Base-by-base conservation (phyloP, 2,888 invertebrate species). In the Cheilosia impressa region DNA sequence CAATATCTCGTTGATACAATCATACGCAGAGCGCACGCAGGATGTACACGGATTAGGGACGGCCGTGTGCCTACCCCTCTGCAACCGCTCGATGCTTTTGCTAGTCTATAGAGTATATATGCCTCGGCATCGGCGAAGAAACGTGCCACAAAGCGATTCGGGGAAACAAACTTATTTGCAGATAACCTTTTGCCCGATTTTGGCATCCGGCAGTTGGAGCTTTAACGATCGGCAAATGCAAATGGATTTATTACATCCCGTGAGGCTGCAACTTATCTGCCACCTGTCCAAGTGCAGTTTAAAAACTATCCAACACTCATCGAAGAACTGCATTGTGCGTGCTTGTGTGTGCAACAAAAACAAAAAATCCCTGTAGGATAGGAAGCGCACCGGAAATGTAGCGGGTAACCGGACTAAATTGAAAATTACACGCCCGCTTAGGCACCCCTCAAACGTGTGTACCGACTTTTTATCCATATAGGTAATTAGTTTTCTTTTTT, bases 361-460 rank as follows among this genome's bases (percentile, higher is more conserved):
- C 0, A 31, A 27, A 22, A 52, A 69, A 76, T 73, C 66, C 68
- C 47, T 60, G 75, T 53, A 52, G 17, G 17, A 38, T 53, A 52
- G 17, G 17, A 38, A 45, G 69, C 69, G 68, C 76, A 71, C 85
- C 85, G 75, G 87, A 89, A 89, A 89, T 87, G 84, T 87, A 88
- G 89, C 84, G 89, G 89, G 85, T 89, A 89, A 89, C 91, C 89
- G 87, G 88, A 89, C 88, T 88, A 90, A 91, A 91, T 90, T 91
- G 91, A 90, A 90, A 91, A 91, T 91, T 91, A 91, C 90, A 91
- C 91, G 91, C 89, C 90, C 91, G 90, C 90, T 91, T 91, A 90
- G 89, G 88, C 91, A 91, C 90, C 90, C 89, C 87, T 88, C 65
- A 82, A 83, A 69, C 55, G 66, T 41, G 41, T 57, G 34, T 19